Evolutionary conservation across 2,888 invertebrate genomes (phyloP).

Genomic region (Imbricaverruca yamaguchii): DNA sequence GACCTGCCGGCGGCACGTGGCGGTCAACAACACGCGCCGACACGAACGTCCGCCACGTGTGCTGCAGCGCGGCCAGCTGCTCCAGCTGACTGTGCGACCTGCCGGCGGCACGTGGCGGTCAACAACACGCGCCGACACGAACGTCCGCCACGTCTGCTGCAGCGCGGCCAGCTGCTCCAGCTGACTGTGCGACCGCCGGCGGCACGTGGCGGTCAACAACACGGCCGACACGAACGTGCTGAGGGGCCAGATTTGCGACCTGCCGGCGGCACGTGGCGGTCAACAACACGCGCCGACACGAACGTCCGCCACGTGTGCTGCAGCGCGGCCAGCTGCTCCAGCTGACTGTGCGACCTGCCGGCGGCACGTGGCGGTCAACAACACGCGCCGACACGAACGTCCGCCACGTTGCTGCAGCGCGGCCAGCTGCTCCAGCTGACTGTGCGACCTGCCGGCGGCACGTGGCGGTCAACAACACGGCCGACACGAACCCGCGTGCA

Average conservation of each 20-base stretch:
- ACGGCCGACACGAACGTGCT: constrained; percentile 68
- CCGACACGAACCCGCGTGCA: too few species aligned
- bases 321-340: constrained; percentile 29
- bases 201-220: constrained; percentile 37
- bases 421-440: too few species aligned
- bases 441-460: too few species aligned
- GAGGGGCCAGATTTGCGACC: too few species aligned
- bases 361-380: too few species aligned
- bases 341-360: constrained; percentile 27
- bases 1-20: constrained; percentile 20
- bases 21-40: constrained; percentile 59
- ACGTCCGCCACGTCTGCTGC: constrained; percentile 57
- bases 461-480: too few species aligned
- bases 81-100: constrained; percentile 29
- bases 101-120: neutral
- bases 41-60: constrained; percentile 67
- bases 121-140: constrained; percentile 65
- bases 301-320: constrained; percentile 60
- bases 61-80: constrained; percentile 28
- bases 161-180: constrained; percentile 29
- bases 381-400: too few species aligned
- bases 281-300: constrained; percentile 64
- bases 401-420: too few species aligned
- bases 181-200: constrained; percentile 26
- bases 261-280: constrained; percentile 66